Conservation (phyloP, 2,797 vertebrate species). For the Argya squamiceps region DNA sequence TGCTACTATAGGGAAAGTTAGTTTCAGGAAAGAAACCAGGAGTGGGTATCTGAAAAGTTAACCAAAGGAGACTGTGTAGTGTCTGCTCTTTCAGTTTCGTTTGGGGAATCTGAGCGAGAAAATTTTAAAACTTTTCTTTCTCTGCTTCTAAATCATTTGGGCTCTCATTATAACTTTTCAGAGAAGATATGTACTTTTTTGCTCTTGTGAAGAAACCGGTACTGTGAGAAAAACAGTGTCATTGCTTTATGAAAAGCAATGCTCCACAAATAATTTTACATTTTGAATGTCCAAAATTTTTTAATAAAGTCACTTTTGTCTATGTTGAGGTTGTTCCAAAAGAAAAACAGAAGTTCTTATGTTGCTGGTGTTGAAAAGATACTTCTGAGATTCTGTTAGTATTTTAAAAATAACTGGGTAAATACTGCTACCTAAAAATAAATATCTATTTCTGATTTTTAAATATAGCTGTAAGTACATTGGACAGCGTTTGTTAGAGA, state of each 20-base stretch:
- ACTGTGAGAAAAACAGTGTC: not conserved
- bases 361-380: not conserved
- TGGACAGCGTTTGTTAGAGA: not conserved
- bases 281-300: not conserved
- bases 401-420: not conserved
- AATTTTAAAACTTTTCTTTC: not conserved
- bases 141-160: not conserved
- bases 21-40: not conserved
- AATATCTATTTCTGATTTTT: not conserved
- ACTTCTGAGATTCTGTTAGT: not conserved
- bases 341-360: not conserved
- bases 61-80: not conserved
- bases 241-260: not conserved
- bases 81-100: not conserved
- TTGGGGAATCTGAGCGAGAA: not conserved
- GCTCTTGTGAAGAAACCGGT: not conserved
- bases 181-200: not conserved
- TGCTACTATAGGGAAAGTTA: not conserved
- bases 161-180: not conserved
- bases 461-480: not conserved
- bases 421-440: not conserved
- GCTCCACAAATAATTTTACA: not conserved
- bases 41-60: rapidly evolving
- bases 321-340: not conserved
- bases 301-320: not conserved